Base-by-base conservation (phyloP, 2,113 vertebrate genomes). In the Xyliphius kryptos region DNA sequence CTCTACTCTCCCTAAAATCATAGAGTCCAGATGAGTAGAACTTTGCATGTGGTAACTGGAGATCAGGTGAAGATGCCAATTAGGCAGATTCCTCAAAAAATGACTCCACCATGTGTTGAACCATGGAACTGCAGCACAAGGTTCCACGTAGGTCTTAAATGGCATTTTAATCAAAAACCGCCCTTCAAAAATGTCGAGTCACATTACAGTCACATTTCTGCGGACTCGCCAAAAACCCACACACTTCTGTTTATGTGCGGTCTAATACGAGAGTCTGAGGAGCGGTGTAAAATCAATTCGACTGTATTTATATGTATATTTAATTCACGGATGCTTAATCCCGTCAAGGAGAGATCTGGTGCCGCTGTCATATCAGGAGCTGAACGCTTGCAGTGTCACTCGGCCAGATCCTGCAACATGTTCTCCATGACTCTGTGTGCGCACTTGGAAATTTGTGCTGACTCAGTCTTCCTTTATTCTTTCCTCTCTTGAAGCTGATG, bases 381-480 rank as follows among this genome's bases (percentile, higher is more conserved):
- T 50, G 32, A 12, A 12, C 46, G 16, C 3, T 22, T 17, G 41
- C 40, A 48, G 9, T 48, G 40, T 12, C 32, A 53, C 19, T 59
- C 41, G 40, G 41, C 49, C 36, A 40, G 38, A 59, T 58, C 47
- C 26, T 22, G 9, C 46, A 40, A 20, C 21, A 69, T 53, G 19
- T 64, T 70, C 50, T 70, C 49, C 63, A 58, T 51, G 40, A 58
- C 17, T 66, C 44, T 61, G 9, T 9, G 12, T 13, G 10, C 13
- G 16, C 21, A 14, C 10, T 14, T n/a, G 9, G 13, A 62, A 69
- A 48, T 58, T 32, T 53, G 47, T 69, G 66, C 71, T 66, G 62
- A 73, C 56, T 69, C 57, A 61, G 56, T 22, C 16, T 49, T n/a
- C 20, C 13, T 61, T 66, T 59, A 66, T 43, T 57, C 48, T 14